A percentile compares a stretch with the other conserved stretches of the same genome.
Conservation (phyloP, 2,113 vertebrate species). For the Leucopsar rothschildi region DNA sequence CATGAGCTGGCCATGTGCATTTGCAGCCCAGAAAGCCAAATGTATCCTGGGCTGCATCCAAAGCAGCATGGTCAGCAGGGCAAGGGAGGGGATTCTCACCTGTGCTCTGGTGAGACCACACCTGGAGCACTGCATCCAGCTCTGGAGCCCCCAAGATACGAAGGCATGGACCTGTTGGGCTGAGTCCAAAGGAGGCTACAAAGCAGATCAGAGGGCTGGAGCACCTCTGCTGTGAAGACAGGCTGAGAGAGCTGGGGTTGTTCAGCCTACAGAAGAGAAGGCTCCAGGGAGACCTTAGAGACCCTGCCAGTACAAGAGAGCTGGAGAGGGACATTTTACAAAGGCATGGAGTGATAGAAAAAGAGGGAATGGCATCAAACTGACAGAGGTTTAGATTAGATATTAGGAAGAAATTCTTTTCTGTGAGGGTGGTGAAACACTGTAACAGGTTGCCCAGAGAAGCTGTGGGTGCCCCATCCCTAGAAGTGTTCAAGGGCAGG, state of each 20-base stretch:
- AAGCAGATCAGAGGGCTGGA: not conserved
- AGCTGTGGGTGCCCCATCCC: not conserved
- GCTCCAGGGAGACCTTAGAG: not conserved
- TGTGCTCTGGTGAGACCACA: not conserved
- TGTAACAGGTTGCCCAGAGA: not conserved
- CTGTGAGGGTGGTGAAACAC: not conserved
- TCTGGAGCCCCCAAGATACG: not conserved
- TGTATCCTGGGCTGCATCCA: accelerated
- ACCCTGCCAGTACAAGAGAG: not conserved
- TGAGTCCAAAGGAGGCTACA: not conserved
- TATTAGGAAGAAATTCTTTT: not conserved
- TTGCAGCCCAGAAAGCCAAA: not conserved
- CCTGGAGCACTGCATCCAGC: not conserved
- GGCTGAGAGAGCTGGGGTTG: not conserved
- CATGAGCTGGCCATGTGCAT: not conserved
- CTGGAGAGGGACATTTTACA: not conserved
- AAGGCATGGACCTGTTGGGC: not conserved
- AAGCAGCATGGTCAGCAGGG: not conserved
- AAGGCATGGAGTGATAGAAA: not conserved
- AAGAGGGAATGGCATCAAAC: not conserved
- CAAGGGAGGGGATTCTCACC: accelerated
- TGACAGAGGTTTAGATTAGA: not conserved
- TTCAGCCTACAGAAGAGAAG: not conserved
- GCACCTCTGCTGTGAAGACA: not conserved
- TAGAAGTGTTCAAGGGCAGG: not conserved